Evolutionary conservation across 2,797 vertebrate species (phyloP), one percentile per base, ranked within the genome.

Genomic region (Syngnathus acus): DNA sequence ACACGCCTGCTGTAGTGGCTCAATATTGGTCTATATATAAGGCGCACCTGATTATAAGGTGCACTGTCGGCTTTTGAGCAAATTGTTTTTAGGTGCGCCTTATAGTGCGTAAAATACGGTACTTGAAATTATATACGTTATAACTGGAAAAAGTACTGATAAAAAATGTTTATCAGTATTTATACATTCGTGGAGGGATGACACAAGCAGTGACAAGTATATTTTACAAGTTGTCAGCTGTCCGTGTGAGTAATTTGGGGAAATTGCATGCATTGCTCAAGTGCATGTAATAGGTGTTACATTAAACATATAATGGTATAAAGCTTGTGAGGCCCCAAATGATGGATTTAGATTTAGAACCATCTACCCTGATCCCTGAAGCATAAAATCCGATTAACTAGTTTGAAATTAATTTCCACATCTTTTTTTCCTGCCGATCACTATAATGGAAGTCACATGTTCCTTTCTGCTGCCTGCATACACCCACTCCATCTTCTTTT

Each of bases 401-500:
- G 75, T 71, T 77, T 80, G 79, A 84, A 83, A 81, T 76, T 16
- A 75, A 72, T 62, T 55, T 71, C 69, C 65, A 69, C 65, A 68
- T 74, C 65, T 59, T 72, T 50, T 57, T 39, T 63, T 17, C 8
- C 47, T 7, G 19, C 26, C 43, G 48, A 62, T 84, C 68, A 60
- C 50, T 23, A 64, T 26, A 66, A 59, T 65, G 53, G 38, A 37
- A 39, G 51, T 68, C 65, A 62, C 57, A 64, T 47, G 63, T 57
- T 70, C 69, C 65, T 40, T 60, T 63, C 38, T 40, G 23, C 11
- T 9, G 21, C 11, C 40, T 23, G 2, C 8, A 1, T 21, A 1
- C 60, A 3, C 17, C 40, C 65, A 32, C 64, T 68, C 23, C 32
- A 45, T 54, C 57, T 53, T 63, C 23, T 58, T 57, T 73, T 14